Base-by-base conservation (phyloP, 2,888 invertebrate genomes). In the Melanchra persicariae region DNA sequence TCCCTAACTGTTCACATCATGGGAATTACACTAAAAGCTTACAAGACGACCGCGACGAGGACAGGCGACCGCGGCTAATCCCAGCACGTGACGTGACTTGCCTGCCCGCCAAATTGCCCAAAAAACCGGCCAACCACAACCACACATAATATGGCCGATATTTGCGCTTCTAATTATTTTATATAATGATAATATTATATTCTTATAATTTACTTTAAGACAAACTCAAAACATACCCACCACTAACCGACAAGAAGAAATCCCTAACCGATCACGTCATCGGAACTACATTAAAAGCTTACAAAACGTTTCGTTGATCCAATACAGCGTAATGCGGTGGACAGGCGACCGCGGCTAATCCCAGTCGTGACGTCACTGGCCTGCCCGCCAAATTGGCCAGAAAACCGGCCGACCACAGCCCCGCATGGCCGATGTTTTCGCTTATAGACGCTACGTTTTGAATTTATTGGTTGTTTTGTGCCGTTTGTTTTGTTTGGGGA, bases 301-400 rank as follows among this genome's bases (percentile, higher is more conserved):
- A 67, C 58, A 74, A 74, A 80, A 47, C 51, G 49, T 68, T 49
- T 43, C 69, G 63, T 79, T 75, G 76, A 71, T 67, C 82, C 68
- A 52, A 55, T 66, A 70, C 72, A 65, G 55, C 58, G 72, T 68
- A 79, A 81, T 84, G 79, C 55, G 76, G 83, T 58, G 58, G 70
- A 74, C 70, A 67, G 55, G 5, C 71, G 62, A 84, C 79, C 82
- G 68, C 71, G 76, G 62, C 71, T 83, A 79, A 83, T 82, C 82
- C 76, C 30, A 52, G 17, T 58, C 40, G 34, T 84, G 65, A 82
- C 76, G 82, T 73, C 79, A 72, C 69, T 67, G 62, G 65, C 74
- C 17, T 22, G 63, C 55, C 64, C 54, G 60, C 73, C 71, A 84
- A 82, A 82, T 84, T 82, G 70, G 51, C 79, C 66, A 79, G 79